A percentile compares a stretch with the other conserved stretches of the same genome.
Conservation (phyloP, 2,888 invertebrate genomes). For the Melanargia galathea region DNA sequence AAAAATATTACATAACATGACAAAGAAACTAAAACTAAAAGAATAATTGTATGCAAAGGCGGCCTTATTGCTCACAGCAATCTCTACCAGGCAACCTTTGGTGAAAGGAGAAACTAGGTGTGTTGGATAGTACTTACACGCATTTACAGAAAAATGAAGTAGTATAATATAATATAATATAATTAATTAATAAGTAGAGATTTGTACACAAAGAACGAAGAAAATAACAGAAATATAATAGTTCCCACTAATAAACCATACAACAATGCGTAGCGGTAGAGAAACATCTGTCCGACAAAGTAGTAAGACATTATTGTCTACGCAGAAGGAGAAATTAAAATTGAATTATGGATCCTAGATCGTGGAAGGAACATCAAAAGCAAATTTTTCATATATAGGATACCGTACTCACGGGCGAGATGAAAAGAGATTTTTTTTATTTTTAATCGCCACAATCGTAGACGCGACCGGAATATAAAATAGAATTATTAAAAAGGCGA, state of each 20-base stretch:
- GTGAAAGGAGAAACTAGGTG: too few relatives aligned
- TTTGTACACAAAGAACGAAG: not conserved
- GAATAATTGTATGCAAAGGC: too few relatives aligned
- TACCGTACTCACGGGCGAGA: conserved; percentile 59
- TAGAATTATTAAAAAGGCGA: conserved; percentile 74
- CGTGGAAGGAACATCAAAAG: conserved; percentile 62
- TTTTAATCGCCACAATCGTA: conserved; percentile 67
- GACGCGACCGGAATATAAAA: conserved; percentile 68
- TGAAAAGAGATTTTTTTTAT: conserved; percentile 68
- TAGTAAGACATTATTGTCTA: conserved; percentile 10
- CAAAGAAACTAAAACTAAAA: too few relatives aligned
- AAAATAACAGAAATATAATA: not conserved
- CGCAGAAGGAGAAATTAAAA: conserved; percentile 32
- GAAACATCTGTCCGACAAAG: conserved; percentile 1
- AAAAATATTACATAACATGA: too few relatives aligned
- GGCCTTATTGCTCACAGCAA: too few relatives aligned
- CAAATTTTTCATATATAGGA: conserved; percentile 53
- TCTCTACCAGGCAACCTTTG: too few relatives aligned
- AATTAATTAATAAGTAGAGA: too few relatives aligned
- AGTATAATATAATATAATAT: too few relatives aligned
- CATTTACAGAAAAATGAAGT: too few relatives aligned
- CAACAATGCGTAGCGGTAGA: conserved; percentile 16
- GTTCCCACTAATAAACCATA: not conserved
- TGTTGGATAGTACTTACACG: too few relatives aligned
- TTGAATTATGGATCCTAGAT: conserved; percentile 41